phyloP scores from a whole-genome alignment of 1,140 invertebrate species.

The Pectinophora gossypiella region DNA sequence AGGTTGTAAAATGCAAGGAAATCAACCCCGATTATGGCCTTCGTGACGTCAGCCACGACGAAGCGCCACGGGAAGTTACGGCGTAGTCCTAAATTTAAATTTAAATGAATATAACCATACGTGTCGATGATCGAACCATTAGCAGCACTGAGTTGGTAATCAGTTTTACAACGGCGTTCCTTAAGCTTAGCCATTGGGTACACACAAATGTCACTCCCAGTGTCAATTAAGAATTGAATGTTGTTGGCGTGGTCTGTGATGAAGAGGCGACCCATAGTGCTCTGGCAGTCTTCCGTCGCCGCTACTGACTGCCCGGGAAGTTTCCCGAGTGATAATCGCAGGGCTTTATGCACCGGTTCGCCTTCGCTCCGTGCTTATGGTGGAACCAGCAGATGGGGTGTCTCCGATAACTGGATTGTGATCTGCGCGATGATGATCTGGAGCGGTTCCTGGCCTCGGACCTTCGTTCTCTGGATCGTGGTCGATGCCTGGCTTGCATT shows the following conservation, averaged over 20 bases:
- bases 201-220: too few species aligned
- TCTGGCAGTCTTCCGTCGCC: not conserved
- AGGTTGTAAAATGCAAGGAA: too few species aligned
- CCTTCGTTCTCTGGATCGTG: not conserved
- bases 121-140: too few species aligned
- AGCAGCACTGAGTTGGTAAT: too few species aligned
- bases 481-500: not conserved
- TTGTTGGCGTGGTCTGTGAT: slow-evolving; percentile 4
- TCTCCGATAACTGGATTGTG: not conserved
- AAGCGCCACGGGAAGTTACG: too few species aligned
- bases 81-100: too few species aligned
- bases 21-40: too few species aligned
- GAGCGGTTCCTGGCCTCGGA: not conserved
- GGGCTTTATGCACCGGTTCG: not conserved
- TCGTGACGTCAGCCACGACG: too few species aligned
- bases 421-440: not conserved
- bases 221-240: not conserved
- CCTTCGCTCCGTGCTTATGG: not conserved
- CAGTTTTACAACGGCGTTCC: too few species aligned
- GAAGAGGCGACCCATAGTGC: slow-evolving; percentile 1
- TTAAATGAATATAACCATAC: too few species aligned
- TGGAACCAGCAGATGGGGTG: slow-evolving; percentile 1
- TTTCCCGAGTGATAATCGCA: not conserved
- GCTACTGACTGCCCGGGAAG: not conserved
- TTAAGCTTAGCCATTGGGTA: too few species aligned